Percentiles rank a stretch among this genome's conserved stretches.
These are phyloP conservation scores for Artibeus lituratus DNA, from an alignment of 2,797 vertebrate genomes.

Conservation along the genomic window DNA sequence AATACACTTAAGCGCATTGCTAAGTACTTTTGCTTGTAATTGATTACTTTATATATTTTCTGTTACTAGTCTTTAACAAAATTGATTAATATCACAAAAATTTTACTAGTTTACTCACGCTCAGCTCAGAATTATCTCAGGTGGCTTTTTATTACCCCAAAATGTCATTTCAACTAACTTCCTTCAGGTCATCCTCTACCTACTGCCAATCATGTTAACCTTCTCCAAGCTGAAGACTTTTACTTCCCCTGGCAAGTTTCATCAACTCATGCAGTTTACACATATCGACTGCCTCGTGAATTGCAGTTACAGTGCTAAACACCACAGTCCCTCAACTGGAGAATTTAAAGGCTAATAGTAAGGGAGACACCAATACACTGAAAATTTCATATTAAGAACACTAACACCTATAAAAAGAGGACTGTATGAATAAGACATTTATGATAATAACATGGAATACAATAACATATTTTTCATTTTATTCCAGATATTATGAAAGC, in stretches of 20 bases:
- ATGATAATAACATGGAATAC: background rate
- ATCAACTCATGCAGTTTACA: background rate
- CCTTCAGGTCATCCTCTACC: background rate
- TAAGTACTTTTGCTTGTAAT: conserved; percentile 23
- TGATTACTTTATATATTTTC: conserved; percentile 27
- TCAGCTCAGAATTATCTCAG: conserved; percentile 20
- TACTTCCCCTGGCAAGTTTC: background rate
- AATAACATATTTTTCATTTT: conserved; percentile 4
- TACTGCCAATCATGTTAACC: background rate
- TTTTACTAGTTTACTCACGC: background rate
- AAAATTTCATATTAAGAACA: background rate
- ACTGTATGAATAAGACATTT: background rate
- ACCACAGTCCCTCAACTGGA: background rate
- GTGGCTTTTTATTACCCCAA: conserved; percentile 9
- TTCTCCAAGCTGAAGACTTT: conserved; percentile 23
- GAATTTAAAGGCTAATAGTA: background rate
- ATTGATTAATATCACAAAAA: conserved; percentile 9
- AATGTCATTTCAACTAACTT: conserved; percentile 11
- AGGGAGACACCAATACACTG: background rate
- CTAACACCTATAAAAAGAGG: background rate
- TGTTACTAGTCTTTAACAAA: conserved; percentile 24
- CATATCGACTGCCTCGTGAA: background rate
- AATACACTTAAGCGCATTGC: background rate
- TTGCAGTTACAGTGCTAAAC: background rate
- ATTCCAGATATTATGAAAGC: conserved; percentile 25